Percentiles rank a stretch among this genome's conserved stretches.
These are phyloP conservation scores for Pangasianodon hypophthalmus DNA, from an alignment of 2,113 vertebrate species.

Conservation along the genomic window DNA sequence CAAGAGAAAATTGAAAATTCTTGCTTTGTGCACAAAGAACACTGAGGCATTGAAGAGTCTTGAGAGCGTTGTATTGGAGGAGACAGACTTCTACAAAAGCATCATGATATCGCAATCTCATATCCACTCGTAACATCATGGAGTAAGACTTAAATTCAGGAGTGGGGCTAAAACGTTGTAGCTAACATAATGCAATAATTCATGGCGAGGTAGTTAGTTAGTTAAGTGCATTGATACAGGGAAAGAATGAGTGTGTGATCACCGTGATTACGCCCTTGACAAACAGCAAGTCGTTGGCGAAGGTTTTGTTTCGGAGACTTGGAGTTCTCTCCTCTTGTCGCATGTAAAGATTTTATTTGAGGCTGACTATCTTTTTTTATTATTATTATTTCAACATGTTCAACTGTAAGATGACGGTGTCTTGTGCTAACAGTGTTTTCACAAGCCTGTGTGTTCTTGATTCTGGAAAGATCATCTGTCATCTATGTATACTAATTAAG, in stretches of 20 bases:
- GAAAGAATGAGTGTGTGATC: neutral
- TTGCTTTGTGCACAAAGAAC: neutral
- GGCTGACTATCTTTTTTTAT: neutral
- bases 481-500: neutral
- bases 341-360: neutral
- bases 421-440: neutral
- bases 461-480: neutral
- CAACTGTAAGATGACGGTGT: neutral
- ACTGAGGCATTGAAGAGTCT: neutral
- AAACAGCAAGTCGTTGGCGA: neutral
- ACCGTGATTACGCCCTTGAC: neutral
- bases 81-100: neutral
- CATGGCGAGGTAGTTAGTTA: neutral
- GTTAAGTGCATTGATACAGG: neutral
- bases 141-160: neutral
- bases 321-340: neutral
- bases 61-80: no score
- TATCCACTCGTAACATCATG: neutral
- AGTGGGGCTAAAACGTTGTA: no score
- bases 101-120: neutral
- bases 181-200: neutral
- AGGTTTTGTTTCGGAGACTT: neutral
- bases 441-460: neutral
- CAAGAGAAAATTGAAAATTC: neutral
- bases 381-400: neutral